Conservation (phyloP, 2,797 vertebrate genomes). For the Perodicticus potto region DNA sequence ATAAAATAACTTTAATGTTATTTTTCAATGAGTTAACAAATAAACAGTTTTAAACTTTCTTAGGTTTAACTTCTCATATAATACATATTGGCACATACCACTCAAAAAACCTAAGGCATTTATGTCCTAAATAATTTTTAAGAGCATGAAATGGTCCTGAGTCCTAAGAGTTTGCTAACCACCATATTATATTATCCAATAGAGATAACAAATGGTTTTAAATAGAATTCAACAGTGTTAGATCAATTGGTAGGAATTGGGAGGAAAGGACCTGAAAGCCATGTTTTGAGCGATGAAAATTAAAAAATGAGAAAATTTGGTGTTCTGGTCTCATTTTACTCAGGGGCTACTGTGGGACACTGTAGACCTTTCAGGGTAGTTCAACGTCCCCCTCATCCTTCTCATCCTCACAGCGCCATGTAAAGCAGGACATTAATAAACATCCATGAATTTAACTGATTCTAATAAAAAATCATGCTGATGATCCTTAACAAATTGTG, state of each 20-base stretch:
- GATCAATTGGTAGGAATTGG: background rate
- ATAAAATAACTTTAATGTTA: background rate
- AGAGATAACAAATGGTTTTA: background rate
- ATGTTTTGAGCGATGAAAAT: background rate
- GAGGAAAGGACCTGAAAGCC: background rate
- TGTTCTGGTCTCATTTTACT: background rate
- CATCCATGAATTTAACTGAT: conserved; percentile 42
- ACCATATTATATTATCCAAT: background rate
- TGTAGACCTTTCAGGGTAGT: background rate
- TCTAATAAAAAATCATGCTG: conserved; percentile 9
- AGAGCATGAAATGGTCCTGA: background rate
- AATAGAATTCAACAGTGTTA: background rate
- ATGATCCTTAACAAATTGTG: conserved; percentile 18
- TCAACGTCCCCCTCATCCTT: background rate
- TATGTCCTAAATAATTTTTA: conserved; percentile 12
- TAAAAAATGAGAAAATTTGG: background rate
- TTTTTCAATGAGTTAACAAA: conserved; percentile 44
- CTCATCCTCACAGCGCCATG: background rate
- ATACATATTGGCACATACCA: background rate
- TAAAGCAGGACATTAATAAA: background rate
- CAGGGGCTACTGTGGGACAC: background rate
- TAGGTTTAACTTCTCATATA: conserved; percentile 8
- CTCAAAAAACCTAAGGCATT: background rate
- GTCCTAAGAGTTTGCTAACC: background rate
- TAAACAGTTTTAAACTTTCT: background rate